A percentile compares a stretch with the other conserved stretches of the same genome.
phyloP scores from a whole-genome alignment of 2,797 vertebrate species.

The Tragopan temminckii region DNA sequence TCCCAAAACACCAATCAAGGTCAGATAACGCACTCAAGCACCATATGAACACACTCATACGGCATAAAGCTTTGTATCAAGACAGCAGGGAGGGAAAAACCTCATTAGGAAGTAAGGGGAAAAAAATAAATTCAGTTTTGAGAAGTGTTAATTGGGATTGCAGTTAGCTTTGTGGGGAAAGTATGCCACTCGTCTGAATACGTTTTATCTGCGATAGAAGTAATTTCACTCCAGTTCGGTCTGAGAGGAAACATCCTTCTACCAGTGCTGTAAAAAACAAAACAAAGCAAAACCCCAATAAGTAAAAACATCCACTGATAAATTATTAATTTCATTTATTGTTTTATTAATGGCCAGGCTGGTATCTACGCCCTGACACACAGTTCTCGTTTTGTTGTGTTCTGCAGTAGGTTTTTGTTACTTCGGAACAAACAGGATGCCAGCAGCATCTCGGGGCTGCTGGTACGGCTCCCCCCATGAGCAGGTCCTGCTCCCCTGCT shows the following conservation, averaged over 20 bases:
- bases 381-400: slow-evolving; percentile 50
- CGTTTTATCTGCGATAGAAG: slow-evolving; percentile 58
- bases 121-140: slow-evolving; percentile 84
- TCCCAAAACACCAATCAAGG: slow-evolving; percentile 92
- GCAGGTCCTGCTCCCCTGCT: slow-evolving; percentile 19
- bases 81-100: slow-evolving; percentile 87
- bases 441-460: slow-evolving; percentile 15
- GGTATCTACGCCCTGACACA: slow-evolving; percentile 62
- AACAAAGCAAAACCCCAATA: neutral
- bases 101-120: slow-evolving; percentile 83
- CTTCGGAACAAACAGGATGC: slow-evolving; percentile 44
- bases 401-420: slow-evolving; percentile 34
- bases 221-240: slow-evolving; percentile 58
- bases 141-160: slow-evolving; percentile 87
- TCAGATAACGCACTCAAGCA: slow-evolving; percentile 88
- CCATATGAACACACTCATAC: slow-evolving; percentile 87
- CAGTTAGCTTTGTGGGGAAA: slow-evolving; percentile 67
- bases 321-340: slow-evolving; percentile 81
- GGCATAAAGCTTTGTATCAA: slow-evolving; percentile 87
- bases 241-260: slow-evolving; percentile 61
- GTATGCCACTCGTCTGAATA: slow-evolving; percentile 57
- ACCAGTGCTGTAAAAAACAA: slow-evolving; percentile 17
- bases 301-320: slow-evolving; percentile 45
- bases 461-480: neutral
- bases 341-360: slow-evolving; percentile 79